These are phyloP conservation scores for Aradus depressus DNA, from an alignment of 2,888 invertebrate species.

Conservation along the genomic window DNA sequence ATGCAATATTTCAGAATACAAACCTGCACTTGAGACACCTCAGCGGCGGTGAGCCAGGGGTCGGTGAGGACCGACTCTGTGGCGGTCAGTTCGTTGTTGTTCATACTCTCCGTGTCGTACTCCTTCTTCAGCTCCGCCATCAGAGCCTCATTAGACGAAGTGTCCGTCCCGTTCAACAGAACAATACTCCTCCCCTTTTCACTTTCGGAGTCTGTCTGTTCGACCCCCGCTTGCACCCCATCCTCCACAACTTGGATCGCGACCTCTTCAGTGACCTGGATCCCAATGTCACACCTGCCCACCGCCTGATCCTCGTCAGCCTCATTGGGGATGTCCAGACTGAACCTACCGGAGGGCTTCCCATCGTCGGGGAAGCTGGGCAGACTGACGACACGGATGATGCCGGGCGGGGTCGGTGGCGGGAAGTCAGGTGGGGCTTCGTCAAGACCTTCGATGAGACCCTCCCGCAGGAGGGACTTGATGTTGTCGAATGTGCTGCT, in stretches of 20 bases:
- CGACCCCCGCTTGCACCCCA: constrained; percentile 9
- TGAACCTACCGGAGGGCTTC: constrained; percentile 14
- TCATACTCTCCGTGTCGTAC: constrained; percentile 22
- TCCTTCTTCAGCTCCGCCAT: constrained; percentile 25
- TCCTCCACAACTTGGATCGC: constrained; percentile 15
- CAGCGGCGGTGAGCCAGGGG: constrained; percentile 31
- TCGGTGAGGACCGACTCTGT: constrained; percentile 24
- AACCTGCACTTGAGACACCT: constrained; percentile 29
- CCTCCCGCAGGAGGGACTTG: constrained; percentile 59
- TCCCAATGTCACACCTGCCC: constrained; percentile 22
- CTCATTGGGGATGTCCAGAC: constrained; percentile 21
- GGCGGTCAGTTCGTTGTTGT: constrained; percentile 22
- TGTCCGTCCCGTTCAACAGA: constrained; percentile 25
- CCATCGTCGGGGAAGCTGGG: constrained; percentile 35
- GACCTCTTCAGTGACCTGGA: constrained; percentile 24
- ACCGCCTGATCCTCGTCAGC: constrained; percentile 21
- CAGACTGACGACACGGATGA: constrained; percentile 57
- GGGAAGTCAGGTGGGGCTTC: constrained; percentile 46
- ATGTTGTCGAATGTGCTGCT: constrained; percentile 68
- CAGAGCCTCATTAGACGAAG: constrained; percentile 27
- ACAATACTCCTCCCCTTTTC: constrained; percentile 22
- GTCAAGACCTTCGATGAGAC: constrained; percentile 45
- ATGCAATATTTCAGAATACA: no score
- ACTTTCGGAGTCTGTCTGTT: constrained; percentile 24
- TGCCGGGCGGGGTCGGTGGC: constrained; percentile 45